These are phyloP conservation scores for Remorina albescens DNA, from an alignment of 2,797 vertebrate species.

Conservation along the genomic window DNA sequence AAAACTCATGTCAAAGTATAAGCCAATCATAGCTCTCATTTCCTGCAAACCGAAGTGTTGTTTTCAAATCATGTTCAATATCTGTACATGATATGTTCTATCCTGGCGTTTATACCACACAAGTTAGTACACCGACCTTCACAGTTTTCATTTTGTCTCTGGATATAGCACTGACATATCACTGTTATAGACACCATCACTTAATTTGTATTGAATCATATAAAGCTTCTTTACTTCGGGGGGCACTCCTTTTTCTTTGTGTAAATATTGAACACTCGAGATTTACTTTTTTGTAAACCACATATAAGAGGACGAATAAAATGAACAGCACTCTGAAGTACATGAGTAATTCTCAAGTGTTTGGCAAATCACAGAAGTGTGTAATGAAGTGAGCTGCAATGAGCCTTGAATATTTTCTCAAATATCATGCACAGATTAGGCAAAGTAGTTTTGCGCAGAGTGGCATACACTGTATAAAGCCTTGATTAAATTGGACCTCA, in stretches of 20 bases:
- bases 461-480: slow-evolving; percentile 36
- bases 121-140: neutral
- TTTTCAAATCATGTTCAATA: neutral
- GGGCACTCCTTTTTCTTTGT: neutral
- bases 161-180: neutral
- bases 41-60: neutral
- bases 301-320: slow-evolving; percentile 35
- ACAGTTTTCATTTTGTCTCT: neutral
- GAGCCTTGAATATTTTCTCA: slow-evolving; percentile 52
- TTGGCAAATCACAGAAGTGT: slow-evolving; percentile 53
- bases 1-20: no score
- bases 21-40: neutral
- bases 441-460: slow-evolving; percentile 35
- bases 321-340: slow-evolving; percentile 23
- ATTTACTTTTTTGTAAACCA: slow-evolving; percentile 35
- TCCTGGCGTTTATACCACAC: neutral
- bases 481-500: slow-evolving; percentile 47
- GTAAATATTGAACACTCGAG: slow-evolving; percentile 2
- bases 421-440: slow-evolving; percentile 62
- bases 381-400: slow-evolving; percentile 54
- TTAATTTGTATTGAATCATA: neutral
- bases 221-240: neutral
- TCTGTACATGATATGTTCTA: neutral
- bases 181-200: neutral
- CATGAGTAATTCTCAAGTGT: slow-evolving; percentile 47